Base-by-base conservation (phyloP, 2,797 vertebrate genomes). In the Apogon talboti region DNA sequence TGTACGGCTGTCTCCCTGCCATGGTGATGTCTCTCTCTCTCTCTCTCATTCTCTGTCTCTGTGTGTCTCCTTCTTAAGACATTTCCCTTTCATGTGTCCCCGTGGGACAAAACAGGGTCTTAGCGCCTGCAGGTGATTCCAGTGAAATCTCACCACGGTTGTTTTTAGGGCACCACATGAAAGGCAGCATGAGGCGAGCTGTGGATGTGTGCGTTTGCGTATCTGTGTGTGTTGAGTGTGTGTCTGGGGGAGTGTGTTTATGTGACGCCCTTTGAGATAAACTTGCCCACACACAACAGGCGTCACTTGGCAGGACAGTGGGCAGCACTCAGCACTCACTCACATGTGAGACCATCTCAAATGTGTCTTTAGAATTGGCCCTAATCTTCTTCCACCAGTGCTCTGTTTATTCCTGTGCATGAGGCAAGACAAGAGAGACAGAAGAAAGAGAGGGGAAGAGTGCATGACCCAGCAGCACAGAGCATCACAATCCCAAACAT, bases 301-400 rank as follows among this genome's bases (percentile, higher is more conserved):
- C 66, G 40, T 77, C 51, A 55, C 55, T 85, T 86, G 75, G 78
- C 79, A 61, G 62, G 61, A 45, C 51, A 33, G 62, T 15, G 38
- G 54, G 76, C 55, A 28, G 30, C 14, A 43, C 67, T 71, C 55
- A 41, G 59, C 14, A 43, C 67, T 71, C 55, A 43, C 56, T 74
- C 73, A 70, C 67, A 69, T 46, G 65, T 65, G 5, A 24, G 49
- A 33, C 79, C 73, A 49, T 76, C 55, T 65, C 72, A 55, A 79
- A 81, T 75, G 62, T 54, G 75, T 63, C 71, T 80, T 72, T 68
- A 65, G 66, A 82, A 78, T 62, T 33, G 19, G 37, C 50, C 33
- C 28, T 81, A 79, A 89, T 86, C 87, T 81, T 83, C 71, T 74
- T 82, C 55, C 46, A 52, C 43, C 5, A 3, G 63, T 46, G 66